Conservation (phyloP, 2,888 invertebrate species). For the Merodon equestris region DNA sequence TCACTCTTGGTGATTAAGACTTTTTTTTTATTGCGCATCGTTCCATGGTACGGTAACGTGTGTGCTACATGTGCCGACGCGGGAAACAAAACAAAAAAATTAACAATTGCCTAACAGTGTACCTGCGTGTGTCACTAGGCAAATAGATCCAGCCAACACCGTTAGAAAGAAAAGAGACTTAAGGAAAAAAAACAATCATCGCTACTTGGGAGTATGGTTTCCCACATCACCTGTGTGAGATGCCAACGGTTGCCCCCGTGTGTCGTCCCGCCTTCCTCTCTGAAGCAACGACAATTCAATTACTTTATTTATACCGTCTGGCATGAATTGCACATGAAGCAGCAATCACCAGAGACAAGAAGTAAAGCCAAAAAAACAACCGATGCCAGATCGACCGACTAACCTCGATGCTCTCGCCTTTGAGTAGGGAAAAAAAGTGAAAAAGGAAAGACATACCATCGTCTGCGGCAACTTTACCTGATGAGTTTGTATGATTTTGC, state of each 20-base stretch:
- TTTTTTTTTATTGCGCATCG: conserved; percentile 18
- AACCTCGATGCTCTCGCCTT: conserved; percentile 37
- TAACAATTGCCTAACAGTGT: conserved; percentile 35
- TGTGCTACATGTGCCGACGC: too few species aligned
- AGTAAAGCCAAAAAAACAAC: conserved; percentile 9
- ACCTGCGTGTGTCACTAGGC: conserved; percentile 51
- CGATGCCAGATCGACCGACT: conserved; percentile 40
- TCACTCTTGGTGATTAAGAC: conserved; percentile 4
- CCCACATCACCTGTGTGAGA: conserved; percentile 29
- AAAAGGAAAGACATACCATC: too few species aligned
- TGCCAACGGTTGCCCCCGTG: conserved; percentile 29
- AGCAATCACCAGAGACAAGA: conserved; percentile 16
- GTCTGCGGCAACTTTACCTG: too few species aligned
- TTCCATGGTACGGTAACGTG: background rate
- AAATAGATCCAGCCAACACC: conserved; percentile 44
- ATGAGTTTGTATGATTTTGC: too few species aligned
- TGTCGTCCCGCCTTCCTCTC: conserved; percentile 4
- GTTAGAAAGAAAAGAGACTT: too few species aligned
- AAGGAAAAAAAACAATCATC: conserved; percentile 45
- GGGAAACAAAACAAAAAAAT: too few species aligned
- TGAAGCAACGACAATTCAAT: conserved; percentile 56
- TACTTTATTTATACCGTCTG: conserved; percentile 49
- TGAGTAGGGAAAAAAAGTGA: background rate
- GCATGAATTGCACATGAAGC: conserved; percentile 34
- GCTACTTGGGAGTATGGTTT: conserved; percentile 48